These are phyloP conservation scores for Malurus cyaneus DNA, from an alignment of 2,113 vertebrate species.

Conservation along the genomic window DNA sequence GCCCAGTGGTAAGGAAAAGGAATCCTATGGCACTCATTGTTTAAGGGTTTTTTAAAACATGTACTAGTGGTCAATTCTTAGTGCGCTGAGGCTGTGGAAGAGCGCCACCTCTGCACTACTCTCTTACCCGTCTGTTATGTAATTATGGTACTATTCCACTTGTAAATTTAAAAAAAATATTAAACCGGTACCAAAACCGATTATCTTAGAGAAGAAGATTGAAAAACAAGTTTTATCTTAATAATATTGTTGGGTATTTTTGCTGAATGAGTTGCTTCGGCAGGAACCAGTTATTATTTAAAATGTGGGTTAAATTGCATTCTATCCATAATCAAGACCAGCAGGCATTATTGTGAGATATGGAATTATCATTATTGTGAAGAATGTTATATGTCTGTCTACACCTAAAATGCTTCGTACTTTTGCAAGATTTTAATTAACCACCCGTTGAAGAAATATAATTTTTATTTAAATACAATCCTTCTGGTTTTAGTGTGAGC, in stretches of 20 bases:
- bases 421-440: no score
- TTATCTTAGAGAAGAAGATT: no score
- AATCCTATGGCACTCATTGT: background rate
- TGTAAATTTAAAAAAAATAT: no score
- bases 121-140: background rate
- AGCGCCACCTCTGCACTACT: background rate
- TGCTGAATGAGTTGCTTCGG: background rate
- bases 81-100: background rate
- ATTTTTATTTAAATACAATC: background rate
- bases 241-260: no score
- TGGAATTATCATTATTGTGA: background rate
- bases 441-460: background rate
- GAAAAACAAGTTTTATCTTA: no score
- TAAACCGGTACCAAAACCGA: no score
- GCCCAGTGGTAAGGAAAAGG: slow-evolving; percentile 68
- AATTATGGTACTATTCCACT: no score
- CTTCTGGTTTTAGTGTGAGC: background rate
- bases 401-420: no score
- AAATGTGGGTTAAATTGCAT: background rate
- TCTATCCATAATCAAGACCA: background rate
- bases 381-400: no score
- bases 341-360: no score
- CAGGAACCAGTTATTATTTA: background rate
- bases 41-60: background rate
- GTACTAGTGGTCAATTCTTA: background rate